phyloP scores from a whole-genome alignment of 2,113 vertebrate genomes.

The Osmerus mordax region DNA sequence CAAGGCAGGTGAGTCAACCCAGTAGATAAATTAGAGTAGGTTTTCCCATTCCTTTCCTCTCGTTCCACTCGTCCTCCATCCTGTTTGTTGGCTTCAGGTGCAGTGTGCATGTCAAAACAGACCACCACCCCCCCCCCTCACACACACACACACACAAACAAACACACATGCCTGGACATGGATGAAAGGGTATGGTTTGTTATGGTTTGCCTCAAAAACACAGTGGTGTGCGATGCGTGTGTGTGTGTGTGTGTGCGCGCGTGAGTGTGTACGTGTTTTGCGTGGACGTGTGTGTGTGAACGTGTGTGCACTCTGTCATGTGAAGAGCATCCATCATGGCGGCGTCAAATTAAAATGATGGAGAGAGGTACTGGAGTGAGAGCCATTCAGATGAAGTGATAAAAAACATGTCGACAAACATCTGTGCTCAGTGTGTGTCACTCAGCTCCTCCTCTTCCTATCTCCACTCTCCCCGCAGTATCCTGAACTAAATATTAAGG shows the following conservation, averaged over 20 bases:
- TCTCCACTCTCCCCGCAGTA: too few relatives aligned
- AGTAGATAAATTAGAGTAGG: slow-evolving; percentile 65
- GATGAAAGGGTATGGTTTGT: too few relatives aligned
- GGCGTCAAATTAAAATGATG: slow-evolving; percentile 54
- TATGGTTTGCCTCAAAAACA: too few relatives aligned
- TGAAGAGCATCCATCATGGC: slow-evolving; percentile 50
- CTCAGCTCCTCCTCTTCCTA: not conserved
- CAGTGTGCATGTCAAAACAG: slow-evolving; percentile 43
- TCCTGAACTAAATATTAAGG: too few relatives aligned
- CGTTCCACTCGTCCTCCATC: slow-evolving; percentile 54
- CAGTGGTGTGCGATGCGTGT: too few relatives aligned
- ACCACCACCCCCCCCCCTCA: slow-evolving; percentile 19
- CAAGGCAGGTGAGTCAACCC: slow-evolving; percentile 49
- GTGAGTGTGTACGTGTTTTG: not conserved
- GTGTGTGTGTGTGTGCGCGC: not conserved
- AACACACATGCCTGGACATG: not conserved
- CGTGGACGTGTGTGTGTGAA: not conserved
- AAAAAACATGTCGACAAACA: slow-evolving; percentile 48
- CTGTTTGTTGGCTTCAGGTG: slow-evolving; percentile 53
- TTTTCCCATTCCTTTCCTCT: slow-evolving; percentile 34
- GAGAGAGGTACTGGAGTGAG: slow-evolving; percentile 29
- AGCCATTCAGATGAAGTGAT: slow-evolving; percentile 40
- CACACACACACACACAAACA: slow-evolving; percentile 47
- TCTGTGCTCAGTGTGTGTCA: not conserved
- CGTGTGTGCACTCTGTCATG: slow-evolving; percentile 23